Conservation (phyloP, 2,888 invertebrate genomes). For the Nemotelus pantherinus region DNA sequence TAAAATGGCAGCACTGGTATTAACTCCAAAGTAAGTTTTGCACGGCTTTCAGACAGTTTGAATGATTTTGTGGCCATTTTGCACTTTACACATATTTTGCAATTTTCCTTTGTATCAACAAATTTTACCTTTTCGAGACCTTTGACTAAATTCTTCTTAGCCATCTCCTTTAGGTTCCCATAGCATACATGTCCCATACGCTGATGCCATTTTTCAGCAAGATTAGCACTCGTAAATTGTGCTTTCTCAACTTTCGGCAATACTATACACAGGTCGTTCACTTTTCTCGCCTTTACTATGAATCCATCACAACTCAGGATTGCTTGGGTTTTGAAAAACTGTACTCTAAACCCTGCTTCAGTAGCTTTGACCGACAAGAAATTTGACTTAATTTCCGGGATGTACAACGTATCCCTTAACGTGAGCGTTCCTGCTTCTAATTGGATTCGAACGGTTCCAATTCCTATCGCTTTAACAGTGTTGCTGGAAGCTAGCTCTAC, state of each 20-base stretch:
- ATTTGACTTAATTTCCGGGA: background rate
- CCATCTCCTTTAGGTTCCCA: background rate
- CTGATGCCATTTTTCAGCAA: background rate
- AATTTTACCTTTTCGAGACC: background rate
- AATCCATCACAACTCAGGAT: background rate
- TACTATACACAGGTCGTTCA: background rate
- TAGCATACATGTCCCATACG: background rate
- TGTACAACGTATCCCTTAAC: background rate
- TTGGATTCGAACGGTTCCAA: background rate
- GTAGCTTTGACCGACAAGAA: background rate
- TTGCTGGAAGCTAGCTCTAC: background rate
- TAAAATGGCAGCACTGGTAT: too few relatives aligned
- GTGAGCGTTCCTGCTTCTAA: background rate
- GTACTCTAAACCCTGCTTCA: background rate
- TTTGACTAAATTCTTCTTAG: background rate
- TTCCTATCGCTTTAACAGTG: background rate
- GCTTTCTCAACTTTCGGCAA: background rate
- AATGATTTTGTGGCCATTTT: background rate
- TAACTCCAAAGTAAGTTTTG: background rate
- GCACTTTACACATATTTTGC: background rate
- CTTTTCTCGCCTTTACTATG: background rate
- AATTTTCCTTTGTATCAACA: background rate
- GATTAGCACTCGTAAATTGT: background rate
- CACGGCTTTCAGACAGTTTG: background rate
- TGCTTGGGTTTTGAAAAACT: background rate